Evolutionary conservation across 30 jellyfish, hydroid and myxozoan species (phyloP).

Genomic region (Pelagia noctiluca): DNA sequence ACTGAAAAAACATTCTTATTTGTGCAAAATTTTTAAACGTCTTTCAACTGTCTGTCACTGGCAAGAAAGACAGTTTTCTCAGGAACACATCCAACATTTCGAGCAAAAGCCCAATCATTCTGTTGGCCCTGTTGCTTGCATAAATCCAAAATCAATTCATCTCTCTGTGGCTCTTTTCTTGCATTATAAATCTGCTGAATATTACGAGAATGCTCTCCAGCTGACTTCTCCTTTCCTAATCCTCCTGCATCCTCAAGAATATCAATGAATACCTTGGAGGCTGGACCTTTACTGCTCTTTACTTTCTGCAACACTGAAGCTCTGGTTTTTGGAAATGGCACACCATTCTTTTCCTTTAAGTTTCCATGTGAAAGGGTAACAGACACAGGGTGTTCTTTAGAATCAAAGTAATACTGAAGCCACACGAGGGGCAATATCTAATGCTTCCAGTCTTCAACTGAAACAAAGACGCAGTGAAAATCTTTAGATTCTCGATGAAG

Average conservation of each 20-base stretch:
- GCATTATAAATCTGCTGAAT: neutral
- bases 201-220: neutral
- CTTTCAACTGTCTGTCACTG: conserved; percentile 15
- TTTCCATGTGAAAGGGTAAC: conserved; percentile 17
- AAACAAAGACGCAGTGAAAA: neutral
- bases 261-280: too few relatives aligned
- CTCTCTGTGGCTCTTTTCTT: neutral
- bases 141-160: conserved; percentile 10
- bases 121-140: neutral
- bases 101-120: neutral
- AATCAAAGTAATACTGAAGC: neutral
- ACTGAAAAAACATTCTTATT: neutral
- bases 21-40: conserved; percentile 36
- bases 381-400: neutral
- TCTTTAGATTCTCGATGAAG: neutral
- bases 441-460: neutral
- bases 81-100: conserved; percentile 5
- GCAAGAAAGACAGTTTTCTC: conserved; percentile 33
- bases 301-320: neutral
- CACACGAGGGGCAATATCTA: neutral
- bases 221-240: neutral
- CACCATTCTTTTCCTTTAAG: neutral
- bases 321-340: neutral
- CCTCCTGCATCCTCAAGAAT: conserved; percentile 24
- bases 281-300: neutral